Percentiles rank a stretch among this genome's conserved stretches.
These are phyloP conservation scores for Microctenopoma lineatum DNA, from an alignment of 2,797 vertebrate genomes.

Conservation along the genomic window DNA sequence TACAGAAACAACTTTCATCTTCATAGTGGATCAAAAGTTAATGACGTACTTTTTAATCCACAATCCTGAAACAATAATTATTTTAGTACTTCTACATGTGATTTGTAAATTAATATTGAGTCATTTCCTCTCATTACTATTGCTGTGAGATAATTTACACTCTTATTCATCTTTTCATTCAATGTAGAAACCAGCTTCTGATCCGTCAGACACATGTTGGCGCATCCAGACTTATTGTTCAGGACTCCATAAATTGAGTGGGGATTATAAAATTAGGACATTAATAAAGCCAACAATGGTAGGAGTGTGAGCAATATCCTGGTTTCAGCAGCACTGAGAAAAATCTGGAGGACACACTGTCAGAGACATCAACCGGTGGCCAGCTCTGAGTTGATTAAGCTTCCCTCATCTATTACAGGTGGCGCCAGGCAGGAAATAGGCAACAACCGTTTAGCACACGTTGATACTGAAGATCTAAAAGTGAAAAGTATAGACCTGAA, in stretches of 20 bases:
- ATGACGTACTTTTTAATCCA: too few relatives aligned
- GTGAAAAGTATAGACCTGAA: neutral
- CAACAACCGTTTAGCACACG: neutral
- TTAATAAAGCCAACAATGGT: neutral
- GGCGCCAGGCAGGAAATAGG: too few relatives aligned
- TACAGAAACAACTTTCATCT: neutral
- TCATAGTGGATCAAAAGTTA: neutral
- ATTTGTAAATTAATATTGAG: neutral
- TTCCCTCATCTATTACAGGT: slow-evolving; percentile 4
- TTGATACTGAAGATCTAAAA: slow-evolving; percentile 4
- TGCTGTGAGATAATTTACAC: neutral
- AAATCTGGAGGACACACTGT: neutral
- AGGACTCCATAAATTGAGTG: neutral
- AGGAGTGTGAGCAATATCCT: neutral
- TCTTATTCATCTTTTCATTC: neutral
- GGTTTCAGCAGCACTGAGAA: neutral
- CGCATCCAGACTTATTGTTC: neutral
- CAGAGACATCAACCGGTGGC: neutral
- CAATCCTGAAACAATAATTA: too few relatives aligned
- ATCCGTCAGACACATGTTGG: neutral
- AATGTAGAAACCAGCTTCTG: neutral
- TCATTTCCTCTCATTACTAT: neutral
- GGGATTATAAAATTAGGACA: neutral
- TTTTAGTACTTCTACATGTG: too few relatives aligned
- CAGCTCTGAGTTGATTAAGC: neutral